These are phyloP conservation scores for Oncorhynchus mykiss DNA, from an alignment of 2,113 vertebrate genomes.

Conservation along the genomic window DNA sequence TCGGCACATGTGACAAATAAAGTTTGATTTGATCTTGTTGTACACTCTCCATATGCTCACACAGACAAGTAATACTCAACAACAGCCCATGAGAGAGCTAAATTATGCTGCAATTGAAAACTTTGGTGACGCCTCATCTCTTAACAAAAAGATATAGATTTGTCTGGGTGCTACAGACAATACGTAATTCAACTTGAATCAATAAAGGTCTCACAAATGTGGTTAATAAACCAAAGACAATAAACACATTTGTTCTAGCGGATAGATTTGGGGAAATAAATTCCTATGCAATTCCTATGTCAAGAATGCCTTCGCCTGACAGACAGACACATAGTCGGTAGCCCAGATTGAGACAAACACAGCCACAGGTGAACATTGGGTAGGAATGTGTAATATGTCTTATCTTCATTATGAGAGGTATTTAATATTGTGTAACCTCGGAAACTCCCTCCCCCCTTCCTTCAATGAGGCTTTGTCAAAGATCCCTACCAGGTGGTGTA, in stretches of 20 bases:
- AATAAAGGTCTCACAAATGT: neutral
- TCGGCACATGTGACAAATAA: no score
- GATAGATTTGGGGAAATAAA: neutral
- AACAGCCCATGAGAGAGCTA: neutral
- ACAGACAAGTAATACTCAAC: neutral
- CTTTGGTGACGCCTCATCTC: neutral
- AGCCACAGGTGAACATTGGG: slow-evolving; percentile 16
- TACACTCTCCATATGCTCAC: neutral
- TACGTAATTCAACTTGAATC: neutral
- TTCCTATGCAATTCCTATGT: neutral
- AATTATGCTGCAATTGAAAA: neutral
- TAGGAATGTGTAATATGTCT: slow-evolving; percentile 30
- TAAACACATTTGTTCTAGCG: neutral
- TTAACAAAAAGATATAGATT: neutral
- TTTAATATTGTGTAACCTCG: slow-evolving; percentile 40
- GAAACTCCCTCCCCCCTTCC: neutral
- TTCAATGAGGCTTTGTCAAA: slow-evolving; percentile 54
- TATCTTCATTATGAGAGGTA: slow-evolving; percentile 35
- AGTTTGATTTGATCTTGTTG: no score
- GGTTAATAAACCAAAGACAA: neutral
- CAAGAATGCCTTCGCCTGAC: neutral
- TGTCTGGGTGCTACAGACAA: neutral
- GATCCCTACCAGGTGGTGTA: slow-evolving; percentile 35
- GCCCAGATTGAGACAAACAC: neutral
- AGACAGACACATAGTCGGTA: neutral